Percentiles rank a stretch among this genome's conserved stretches.
These are phyloP conservation scores for Sphaerodactylus townsendi DNA, from an alignment of 2,113 vertebrate species.

Conservation along the genomic window DNA sequence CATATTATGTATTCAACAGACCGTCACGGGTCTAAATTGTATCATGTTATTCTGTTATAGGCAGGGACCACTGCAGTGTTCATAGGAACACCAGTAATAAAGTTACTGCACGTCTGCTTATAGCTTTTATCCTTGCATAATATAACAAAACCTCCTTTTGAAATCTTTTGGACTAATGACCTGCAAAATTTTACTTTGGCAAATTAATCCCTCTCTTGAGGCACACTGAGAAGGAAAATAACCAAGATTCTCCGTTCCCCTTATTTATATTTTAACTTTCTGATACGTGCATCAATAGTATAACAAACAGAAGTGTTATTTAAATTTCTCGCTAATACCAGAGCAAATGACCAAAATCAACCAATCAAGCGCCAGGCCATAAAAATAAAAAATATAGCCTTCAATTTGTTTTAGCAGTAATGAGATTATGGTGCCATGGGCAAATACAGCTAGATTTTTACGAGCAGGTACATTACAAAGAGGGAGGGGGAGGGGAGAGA, in stretches of 20 bases:
- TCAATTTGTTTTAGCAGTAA: conserved; percentile 1
- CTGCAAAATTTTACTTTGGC: conserved; percentile 29
- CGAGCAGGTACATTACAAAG: accelerated
- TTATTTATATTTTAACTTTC: conserved; percentile 8
- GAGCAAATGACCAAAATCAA: conserved; percentile 14
- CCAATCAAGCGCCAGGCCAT: background rate
- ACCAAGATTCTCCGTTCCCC: background rate
- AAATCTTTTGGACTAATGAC: conserved; percentile 46
- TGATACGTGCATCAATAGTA: background rate
- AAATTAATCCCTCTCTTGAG: conserved; percentile 40
- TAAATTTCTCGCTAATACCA: conserved; percentile 9
- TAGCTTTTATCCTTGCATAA: conserved; percentile 39
- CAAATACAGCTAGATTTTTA: background rate
- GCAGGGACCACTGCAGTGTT: conserved; percentile 11
- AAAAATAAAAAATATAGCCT: conserved; percentile 32
- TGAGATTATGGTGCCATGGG: accelerated
- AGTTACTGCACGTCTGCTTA: conserved; percentile 27
- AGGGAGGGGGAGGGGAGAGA: background rate
- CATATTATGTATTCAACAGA: conserved; percentile 70
- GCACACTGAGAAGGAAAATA: background rate
- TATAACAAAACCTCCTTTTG: conserved; percentile 31
- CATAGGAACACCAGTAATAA: conserved; percentile 53
- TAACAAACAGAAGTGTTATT: conserved; percentile 5
- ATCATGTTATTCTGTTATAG: conserved; percentile 56
- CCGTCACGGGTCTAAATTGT: conserved; percentile 61